Evolutionary conservation across 2,888 invertebrate genomes (phyloP).

Genomic region (Tuberolachnus salignus): DNA sequence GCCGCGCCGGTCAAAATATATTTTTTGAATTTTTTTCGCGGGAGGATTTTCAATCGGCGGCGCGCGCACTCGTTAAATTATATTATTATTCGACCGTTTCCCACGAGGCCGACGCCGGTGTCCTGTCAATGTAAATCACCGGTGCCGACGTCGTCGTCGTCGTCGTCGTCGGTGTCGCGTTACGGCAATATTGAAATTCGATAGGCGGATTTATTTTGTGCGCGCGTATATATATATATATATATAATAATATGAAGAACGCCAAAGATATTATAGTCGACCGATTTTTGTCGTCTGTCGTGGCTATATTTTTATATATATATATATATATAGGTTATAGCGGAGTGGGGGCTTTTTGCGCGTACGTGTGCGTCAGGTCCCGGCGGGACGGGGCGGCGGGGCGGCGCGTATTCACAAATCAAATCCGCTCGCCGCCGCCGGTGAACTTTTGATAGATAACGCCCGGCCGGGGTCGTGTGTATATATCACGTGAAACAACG

Average conservation of each 20-base stretch:
- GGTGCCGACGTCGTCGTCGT: neutral
- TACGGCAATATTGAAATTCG: conserved; percentile 30
- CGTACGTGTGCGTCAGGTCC: neutral
- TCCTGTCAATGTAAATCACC: conserved; percentile 35
- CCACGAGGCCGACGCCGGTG: neutral
- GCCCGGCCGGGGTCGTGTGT: conserved; percentile 34
- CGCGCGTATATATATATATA: too few species aligned
- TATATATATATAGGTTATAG: too few species aligned
- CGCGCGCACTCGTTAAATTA: too few species aligned
- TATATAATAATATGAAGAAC: too few species aligned
- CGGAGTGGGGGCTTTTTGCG: neutral
- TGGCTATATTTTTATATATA: too few species aligned
- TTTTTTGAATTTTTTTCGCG: conserved; percentile 10
- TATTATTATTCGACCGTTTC: neutral
- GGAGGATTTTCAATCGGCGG: too few species aligned
- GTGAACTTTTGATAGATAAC: conserved; percentile 56
- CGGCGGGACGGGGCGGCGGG: too few species aligned
- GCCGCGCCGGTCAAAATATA: conserved; percentile 36
- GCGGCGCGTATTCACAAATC: too few species aligned
- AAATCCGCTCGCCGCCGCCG: conserved; percentile 7
- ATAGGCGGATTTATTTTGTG: conserved; percentile 18
- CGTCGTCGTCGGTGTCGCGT: conserved; percentile 18
- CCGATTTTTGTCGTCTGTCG: too few species aligned
- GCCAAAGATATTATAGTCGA: conserved; percentile 5
- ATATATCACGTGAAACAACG: neutral